Conservation (phyloP, 2,113 vertebrate species). For the Nematolebias whitei region DNA sequence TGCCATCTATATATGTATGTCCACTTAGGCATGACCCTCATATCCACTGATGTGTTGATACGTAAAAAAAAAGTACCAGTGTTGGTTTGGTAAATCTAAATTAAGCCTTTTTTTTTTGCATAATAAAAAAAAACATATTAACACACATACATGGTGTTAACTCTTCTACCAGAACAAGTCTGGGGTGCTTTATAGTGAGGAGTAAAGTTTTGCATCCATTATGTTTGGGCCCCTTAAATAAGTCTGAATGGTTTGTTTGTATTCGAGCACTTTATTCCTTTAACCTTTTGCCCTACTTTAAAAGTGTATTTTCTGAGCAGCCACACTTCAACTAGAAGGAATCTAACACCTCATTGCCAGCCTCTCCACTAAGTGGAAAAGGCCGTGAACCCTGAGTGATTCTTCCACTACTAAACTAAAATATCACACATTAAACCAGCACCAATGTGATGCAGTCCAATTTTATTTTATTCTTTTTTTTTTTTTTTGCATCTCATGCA, state of each 20-base stretch:
- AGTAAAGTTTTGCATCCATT: not conserved
- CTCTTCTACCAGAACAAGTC: too few species aligned
- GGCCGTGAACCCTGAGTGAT: constrained; percentile 39
- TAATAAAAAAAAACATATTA: too few species aligned
- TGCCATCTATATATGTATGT: too few species aligned
- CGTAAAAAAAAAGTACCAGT: too few species aligned
- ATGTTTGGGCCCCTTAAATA: not conserved
- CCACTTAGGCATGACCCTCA: too few species aligned
- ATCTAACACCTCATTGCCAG: constrained; percentile 57
- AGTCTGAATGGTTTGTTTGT: constrained; percentile 20
- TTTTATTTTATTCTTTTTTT: too few species aligned
- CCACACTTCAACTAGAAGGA: constrained; percentile 49
- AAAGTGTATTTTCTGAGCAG: constrained; percentile 35
- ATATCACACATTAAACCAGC: constrained; percentile 45
- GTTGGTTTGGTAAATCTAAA: too few species aligned
- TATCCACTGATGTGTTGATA: too few species aligned
- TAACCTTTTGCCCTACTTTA: constrained; percentile 47
- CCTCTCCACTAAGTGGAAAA: constrained; percentile 31
- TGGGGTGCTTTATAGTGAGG: not conserved
- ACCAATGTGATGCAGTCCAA: constrained; percentile 5
- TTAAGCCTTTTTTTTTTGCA: too few species aligned
- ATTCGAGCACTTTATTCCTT: constrained; percentile 29
- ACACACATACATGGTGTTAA: too few species aligned
- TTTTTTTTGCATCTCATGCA: not conserved
- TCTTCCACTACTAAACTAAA: constrained; percentile 58